phyloP scores from a whole-genome alignment of 2,113 vertebrate genomes.

The Chelonoidis abingdonii region DNA sequence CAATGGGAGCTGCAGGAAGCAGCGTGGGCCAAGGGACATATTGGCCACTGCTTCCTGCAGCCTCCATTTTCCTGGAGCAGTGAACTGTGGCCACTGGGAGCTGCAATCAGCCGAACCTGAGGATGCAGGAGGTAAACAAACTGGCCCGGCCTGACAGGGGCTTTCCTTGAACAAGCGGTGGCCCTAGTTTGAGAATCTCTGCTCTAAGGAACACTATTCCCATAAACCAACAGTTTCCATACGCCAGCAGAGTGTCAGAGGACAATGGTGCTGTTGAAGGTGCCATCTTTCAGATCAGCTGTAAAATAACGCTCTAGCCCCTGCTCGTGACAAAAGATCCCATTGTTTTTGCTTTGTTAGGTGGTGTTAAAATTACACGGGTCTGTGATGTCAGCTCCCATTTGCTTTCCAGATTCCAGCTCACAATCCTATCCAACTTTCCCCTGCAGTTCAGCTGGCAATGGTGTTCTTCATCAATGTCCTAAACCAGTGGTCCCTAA shows the following conservation, averaged over 20 bases:
- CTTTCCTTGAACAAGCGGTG: too few relatives aligned
- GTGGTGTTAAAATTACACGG: background rate
- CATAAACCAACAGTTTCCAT: background rate
- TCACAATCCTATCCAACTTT: background rate
- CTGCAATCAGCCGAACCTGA: too few relatives aligned
- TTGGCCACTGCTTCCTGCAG: too few relatives aligned
- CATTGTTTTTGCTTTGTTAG: background rate
- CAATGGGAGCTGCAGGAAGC: too few relatives aligned
- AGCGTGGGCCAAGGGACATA: too few relatives aligned
- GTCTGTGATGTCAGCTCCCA: background rate
- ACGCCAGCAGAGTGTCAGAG: background rate
- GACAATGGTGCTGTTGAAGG: background rate
- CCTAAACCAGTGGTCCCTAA: background rate
- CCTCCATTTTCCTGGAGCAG: too few relatives aligned
- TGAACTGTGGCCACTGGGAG: too few relatives aligned
- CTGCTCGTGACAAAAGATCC: background rate
- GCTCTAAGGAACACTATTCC: background rate
- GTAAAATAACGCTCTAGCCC: background rate
- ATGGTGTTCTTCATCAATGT: background rate
- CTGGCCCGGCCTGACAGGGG: too few relatives aligned
- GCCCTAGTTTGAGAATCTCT: too few relatives aligned
- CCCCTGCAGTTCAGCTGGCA: background rate
- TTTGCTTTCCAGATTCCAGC: background rate
- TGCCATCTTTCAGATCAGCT: background rate
- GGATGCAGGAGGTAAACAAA: too few relatives aligned